phyloP scores from a whole-genome alignment of 2,797 vertebrate species.

The Simalia tracyae region DNA sequence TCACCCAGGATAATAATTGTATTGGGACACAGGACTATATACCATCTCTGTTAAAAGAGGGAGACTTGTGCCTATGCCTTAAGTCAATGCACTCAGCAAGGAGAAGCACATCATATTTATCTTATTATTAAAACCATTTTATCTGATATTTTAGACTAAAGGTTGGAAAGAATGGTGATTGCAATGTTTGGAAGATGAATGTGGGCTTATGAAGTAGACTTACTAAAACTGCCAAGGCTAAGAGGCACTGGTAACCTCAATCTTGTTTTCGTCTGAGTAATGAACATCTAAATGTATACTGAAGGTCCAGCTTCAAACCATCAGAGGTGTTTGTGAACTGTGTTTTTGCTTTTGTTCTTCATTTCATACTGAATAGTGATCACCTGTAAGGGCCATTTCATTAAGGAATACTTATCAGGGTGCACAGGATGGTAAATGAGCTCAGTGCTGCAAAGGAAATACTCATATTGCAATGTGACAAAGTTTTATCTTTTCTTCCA shows the following conservation, averaged over 20 bases:
- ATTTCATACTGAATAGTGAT: slow-evolving; percentile 35
- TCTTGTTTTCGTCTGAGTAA: slow-evolving; percentile 37
- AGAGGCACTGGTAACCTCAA: slow-evolving; percentile 46
- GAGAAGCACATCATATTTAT: slow-evolving; percentile 94
- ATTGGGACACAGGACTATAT: slow-evolving; percentile 82
- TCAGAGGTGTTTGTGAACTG: slow-evolving; percentile 29
- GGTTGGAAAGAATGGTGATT: slow-evolving; percentile 35
- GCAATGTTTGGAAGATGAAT: slow-evolving; percentile 29
- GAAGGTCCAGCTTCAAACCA: slow-evolving; percentile 48
- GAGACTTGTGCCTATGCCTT: slow-evolving; percentile 96
- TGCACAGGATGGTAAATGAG: slow-evolving; percentile 8
- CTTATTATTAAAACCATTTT: slow-evolving; percentile 73
- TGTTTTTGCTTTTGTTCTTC: slow-evolving; percentile 22
- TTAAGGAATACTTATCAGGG: slow-evolving; percentile 16
- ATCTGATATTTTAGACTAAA: slow-evolving; percentile 64
- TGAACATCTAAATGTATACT: slow-evolving; percentile 55
- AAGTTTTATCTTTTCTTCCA: not conserved
- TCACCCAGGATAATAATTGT: slow-evolving; percentile 85
- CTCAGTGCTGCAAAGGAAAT: not conserved
- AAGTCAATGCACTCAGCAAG: slow-evolving; percentile 96
- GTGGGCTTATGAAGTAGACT: slow-evolving; percentile 48
- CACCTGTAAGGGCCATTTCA: slow-evolving; percentile 23
- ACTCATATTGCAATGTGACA: fast-evolving
- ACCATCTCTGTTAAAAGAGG: slow-evolving; percentile 90
- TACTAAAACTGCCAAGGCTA: slow-evolving; percentile 52